A percentile compares a stretch with the other conserved stretches of the same genome.
Evolutionary conservation across 2,888 invertebrate genomes (phyloP).

Genomic region (Lycia hirtaria): DNA sequence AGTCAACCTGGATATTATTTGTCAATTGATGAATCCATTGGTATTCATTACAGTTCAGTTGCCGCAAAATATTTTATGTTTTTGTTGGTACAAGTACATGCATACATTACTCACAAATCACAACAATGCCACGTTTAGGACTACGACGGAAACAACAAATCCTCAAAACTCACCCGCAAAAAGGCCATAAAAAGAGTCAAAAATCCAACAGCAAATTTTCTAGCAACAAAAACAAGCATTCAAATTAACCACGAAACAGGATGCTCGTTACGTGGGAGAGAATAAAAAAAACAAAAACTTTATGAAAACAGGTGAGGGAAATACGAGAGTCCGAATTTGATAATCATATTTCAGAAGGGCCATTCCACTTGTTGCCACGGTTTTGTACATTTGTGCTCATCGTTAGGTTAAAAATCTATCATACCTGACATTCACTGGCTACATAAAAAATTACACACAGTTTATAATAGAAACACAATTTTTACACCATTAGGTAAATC

Average conservation of each 20-base stretch:
- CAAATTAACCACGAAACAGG: constrained; percentile 78
- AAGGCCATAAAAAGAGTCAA: constrained; percentile 54
- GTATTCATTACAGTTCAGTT: too few relatives aligned
- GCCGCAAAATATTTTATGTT: not conserved
- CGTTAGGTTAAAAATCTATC: too few relatives aligned
- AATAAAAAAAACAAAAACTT: constrained; percentile 68
- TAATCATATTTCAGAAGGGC: constrained; percentile 68
- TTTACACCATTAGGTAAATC: too few relatives aligned
- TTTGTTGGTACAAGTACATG: not conserved
- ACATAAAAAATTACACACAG: too few relatives aligned
- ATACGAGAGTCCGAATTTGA: constrained; percentile 59
- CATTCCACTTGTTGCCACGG: constrained; percentile 62
- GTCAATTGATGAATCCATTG: too few relatives aligned
- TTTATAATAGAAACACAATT: too few relatives aligned
- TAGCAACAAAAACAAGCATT: constrained; percentile 73
- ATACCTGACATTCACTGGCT: too few relatives aligned
- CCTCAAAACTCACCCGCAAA: constrained; percentile 41
- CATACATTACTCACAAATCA: constrained; percentile 9
- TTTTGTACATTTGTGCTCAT: constrained; percentile 47
- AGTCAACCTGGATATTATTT: too few relatives aligned
- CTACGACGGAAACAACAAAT: constrained; percentile 48
- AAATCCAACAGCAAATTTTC: constrained; percentile 63
- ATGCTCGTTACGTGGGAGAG: constrained; percentile 70
- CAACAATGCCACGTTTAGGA: constrained; percentile 29
- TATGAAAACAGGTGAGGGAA: constrained; percentile 67